Conservation (phyloP, 1,140 invertebrate species). For the Hirudo medicinalis region DNA sequence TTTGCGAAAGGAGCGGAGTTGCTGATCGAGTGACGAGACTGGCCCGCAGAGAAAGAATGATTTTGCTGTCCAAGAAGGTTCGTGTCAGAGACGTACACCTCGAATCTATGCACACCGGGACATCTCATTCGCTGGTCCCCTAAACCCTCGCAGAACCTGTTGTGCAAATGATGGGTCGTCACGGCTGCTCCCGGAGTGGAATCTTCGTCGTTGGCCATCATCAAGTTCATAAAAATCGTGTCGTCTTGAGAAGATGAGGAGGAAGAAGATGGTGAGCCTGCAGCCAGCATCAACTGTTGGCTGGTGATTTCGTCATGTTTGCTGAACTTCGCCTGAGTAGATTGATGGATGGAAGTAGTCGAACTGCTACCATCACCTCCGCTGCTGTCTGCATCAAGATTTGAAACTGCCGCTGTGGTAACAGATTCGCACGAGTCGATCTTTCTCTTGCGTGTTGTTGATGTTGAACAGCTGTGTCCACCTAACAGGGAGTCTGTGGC, state of each 20-base stretch:
- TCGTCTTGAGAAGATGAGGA: constrained; percentile 7
- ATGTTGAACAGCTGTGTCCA: background rate
- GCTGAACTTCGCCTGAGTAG: constrained; percentile 8
- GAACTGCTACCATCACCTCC: constrained; percentile 12
- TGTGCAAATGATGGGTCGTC: background rate
- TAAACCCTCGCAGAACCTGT: background rate
- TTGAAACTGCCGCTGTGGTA: constrained; percentile 2
- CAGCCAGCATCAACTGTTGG: background rate
- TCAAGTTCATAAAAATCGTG: background rate
- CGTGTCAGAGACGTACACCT: background rate
- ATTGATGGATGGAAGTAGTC: constrained; percentile 11
- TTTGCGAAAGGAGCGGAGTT: background rate
- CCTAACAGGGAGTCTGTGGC: constrained; percentile 2
- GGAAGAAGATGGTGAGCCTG: background rate
- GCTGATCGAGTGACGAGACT: background rate
- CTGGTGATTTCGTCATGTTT: constrained; percentile 11
- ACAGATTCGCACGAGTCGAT: constrained; percentile 9
- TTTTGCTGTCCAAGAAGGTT: background rate
- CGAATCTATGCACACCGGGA: background rate
- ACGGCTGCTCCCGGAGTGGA: background rate
- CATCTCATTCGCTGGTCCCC: background rate
- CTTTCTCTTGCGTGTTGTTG: constrained; percentile 6
- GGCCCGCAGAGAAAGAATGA: background rate
- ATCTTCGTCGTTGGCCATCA: constrained; percentile 2
- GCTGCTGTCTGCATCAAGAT: constrained; percentile 6